These are phyloP conservation scores for Drosophila pegasa DNA, from an alignment of 2,888 invertebrate species.

Conservation along the genomic window DNA sequence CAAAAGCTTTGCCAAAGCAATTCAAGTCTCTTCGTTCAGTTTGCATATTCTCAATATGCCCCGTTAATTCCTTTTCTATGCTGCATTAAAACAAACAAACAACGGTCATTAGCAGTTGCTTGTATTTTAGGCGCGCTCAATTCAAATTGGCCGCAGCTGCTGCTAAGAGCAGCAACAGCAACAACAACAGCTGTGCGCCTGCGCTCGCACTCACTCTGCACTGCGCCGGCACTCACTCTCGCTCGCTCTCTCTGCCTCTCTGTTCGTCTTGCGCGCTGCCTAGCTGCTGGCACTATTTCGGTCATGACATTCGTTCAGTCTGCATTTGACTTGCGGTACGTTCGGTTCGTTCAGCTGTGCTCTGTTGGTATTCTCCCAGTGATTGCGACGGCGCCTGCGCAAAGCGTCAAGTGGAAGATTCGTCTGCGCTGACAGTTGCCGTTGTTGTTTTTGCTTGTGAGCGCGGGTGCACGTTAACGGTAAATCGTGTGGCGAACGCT, in stretches of 20 bases:
- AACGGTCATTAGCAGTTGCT: slow-evolving; percentile 59
- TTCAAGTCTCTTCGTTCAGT: not conserved
- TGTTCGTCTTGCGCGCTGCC: slow-evolving; percentile 5
- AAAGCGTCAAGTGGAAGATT: slow-evolving; percentile 48
- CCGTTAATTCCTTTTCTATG: not conserved
- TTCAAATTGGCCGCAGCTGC: slow-evolving; percentile 52
- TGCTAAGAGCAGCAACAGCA: slow-evolving; percentile 34
- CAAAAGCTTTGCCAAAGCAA: not conserved
- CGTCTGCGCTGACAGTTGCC: slow-evolving; percentile 34
- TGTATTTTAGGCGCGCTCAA: slow-evolving; percentile 47
- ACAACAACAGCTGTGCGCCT: slow-evolving; percentile 32
- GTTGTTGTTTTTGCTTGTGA: slow-evolving; percentile 25
- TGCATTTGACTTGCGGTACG: slow-evolving; percentile 72
- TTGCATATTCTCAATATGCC: slow-evolving; percentile 4
- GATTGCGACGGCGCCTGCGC: slow-evolving; percentile 25
- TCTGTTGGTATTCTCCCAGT: slow-evolving; percentile 22
- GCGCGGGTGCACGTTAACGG: slow-evolving; percentile 50
- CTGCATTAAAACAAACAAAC: slow-evolving; percentile 68
- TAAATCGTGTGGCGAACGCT: slow-evolving; percentile 41
- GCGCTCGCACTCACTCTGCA: slow-evolving; percentile 37
- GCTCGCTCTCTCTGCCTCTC: slow-evolving; percentile 17
- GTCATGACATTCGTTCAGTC: slow-evolving; percentile 83
- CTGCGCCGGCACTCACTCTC: slow-evolving; percentile 2
- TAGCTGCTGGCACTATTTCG: slow-evolving; percentile 64
- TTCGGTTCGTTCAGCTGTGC: slow-evolving; percentile 64